These are phyloP conservation scores for Epizoanthus rinbou DNA, from an alignment of 92 coral and sea anemone species.

Conservation along the genomic window DNA sequence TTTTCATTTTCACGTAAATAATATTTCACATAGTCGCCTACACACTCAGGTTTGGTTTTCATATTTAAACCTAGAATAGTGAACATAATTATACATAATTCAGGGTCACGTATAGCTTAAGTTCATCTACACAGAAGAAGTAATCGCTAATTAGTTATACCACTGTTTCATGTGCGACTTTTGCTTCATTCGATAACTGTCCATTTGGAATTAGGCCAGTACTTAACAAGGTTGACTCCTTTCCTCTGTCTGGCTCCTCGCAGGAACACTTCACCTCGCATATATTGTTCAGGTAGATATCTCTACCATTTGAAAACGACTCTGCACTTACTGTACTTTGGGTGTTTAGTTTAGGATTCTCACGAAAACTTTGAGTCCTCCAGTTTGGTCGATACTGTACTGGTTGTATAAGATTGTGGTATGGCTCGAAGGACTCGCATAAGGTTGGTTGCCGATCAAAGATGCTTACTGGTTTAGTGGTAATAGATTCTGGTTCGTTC, in stretches of 20 bases:
- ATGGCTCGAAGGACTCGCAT: neutral
- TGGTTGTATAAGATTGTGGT: neutral
- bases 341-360: neutral
- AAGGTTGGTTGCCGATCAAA: constrained; percentile 40
- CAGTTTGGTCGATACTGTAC: constrained; percentile 13
- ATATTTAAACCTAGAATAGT: too few species aligned
- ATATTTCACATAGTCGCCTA: too few species aligned
- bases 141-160: neutral
- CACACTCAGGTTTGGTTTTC: too few species aligned
- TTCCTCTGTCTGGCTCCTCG: neutral
- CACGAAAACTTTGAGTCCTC: neutral
- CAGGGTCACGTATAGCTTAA: too few species aligned
- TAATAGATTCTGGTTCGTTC: neutral
- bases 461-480: constrained; percentile 12
- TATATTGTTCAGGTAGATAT: neutral
- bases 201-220: constrained; percentile 28
- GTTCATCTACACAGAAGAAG: too few species aligned
- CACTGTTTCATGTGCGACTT: neutral
- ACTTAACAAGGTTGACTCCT: constrained; percentile 1
- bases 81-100: too few species aligned
- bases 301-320: neutral
- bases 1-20: too few species aligned
- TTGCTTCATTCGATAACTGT: constrained; percentile 1
- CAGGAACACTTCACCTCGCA: constrained; percentile 13
- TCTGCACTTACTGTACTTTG: neutral